A percentile compares a stretch with the other conserved stretches of the same genome.
These are phyloP conservation scores for Agonopterix arenella DNA, from an alignment of 2,888 invertebrate genomes.

Conservation along the genomic window DNA sequence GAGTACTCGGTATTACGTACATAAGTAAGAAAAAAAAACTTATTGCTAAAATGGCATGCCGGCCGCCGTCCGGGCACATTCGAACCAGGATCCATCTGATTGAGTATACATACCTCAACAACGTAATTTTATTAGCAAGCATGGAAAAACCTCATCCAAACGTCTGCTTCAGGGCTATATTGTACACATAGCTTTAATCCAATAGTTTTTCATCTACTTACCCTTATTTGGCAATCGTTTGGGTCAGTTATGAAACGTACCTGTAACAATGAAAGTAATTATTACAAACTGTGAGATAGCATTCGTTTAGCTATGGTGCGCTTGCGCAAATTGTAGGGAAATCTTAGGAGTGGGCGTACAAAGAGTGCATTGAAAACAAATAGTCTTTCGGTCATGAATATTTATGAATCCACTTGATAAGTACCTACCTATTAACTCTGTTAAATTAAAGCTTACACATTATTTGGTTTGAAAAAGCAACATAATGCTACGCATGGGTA, in stretches of 20 bases:
- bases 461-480: too few species aligned
- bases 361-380: slow-evolving; percentile 14
- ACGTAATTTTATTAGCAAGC: too few species aligned
- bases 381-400: slow-evolving; percentile 13
- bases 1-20: too few species aligned
- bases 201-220: slow-evolving; percentile 19
- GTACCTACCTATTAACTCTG: background rate
- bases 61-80: too few species aligned
- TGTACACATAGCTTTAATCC: background rate
- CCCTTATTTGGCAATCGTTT: slow-evolving; percentile 25
- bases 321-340: slow-evolving; percentile 21
- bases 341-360: slow-evolving; percentile 19
- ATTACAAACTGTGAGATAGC: slow-evolving; percentile 34
- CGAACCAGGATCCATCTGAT: too few species aligned
- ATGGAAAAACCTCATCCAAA: too few species aligned
- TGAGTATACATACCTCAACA: too few species aligned
- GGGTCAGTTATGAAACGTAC: slow-evolving; percentile 44
- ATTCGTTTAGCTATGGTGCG: slow-evolving; percentile 19
- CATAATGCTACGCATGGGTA: too few species aligned
- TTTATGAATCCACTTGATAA: slow-evolving; percentile 6
- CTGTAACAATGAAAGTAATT: slow-evolving; percentile 58
- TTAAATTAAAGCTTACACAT: too few species aligned
- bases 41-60: too few species aligned
- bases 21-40: too few species aligned
- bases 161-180: background rate